These are phyloP conservation scores for Dipus sagitta DNA, from an alignment of 2,797 vertebrate genomes.

Conservation along the genomic window DNA sequence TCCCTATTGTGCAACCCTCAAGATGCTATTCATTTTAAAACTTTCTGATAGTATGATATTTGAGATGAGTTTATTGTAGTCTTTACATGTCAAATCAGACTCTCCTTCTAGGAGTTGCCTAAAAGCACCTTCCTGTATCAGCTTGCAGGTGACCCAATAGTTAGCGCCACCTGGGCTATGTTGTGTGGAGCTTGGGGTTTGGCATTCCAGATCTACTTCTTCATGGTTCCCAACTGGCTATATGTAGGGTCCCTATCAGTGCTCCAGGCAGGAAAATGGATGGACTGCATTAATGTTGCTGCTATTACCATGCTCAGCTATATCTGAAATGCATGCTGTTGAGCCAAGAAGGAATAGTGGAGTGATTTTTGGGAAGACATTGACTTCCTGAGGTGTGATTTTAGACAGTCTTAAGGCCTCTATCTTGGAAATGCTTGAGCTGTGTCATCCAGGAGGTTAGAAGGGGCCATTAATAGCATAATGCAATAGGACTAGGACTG, in stretches of 20 bases:
- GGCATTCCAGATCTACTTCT: not conserved
- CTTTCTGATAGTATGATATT: too few species aligned
- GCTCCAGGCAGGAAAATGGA: not conserved
- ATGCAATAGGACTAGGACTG: not conserved
- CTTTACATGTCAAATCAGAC: not conserved
- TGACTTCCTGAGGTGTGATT: not conserved
- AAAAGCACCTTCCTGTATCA: not conserved
- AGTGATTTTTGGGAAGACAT: not conserved
- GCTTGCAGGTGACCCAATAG: not conserved
- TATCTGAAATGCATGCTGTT: not conserved
- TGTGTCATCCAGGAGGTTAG: accelerated
- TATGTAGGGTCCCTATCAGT: not conserved
- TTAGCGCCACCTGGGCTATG: not conserved
- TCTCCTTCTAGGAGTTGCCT: not conserved
- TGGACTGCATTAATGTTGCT: not conserved
- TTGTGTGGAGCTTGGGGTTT: not conserved
- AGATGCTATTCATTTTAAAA: too few species aligned
- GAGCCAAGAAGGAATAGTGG: not conserved
- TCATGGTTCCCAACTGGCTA: not conserved
- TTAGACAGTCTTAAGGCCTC: not conserved
- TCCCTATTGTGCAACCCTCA: too few species aligned
- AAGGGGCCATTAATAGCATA: not conserved
- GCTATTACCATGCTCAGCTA: not conserved
- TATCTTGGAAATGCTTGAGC: not conserved
- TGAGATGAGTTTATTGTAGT: too few species aligned